Evolutionary conservation across 64 coral and sea anemone genomes (phyloP), one percentile per base, ranked within the genome.

Genomic region (Astreopora myriophthalma): DNA sequence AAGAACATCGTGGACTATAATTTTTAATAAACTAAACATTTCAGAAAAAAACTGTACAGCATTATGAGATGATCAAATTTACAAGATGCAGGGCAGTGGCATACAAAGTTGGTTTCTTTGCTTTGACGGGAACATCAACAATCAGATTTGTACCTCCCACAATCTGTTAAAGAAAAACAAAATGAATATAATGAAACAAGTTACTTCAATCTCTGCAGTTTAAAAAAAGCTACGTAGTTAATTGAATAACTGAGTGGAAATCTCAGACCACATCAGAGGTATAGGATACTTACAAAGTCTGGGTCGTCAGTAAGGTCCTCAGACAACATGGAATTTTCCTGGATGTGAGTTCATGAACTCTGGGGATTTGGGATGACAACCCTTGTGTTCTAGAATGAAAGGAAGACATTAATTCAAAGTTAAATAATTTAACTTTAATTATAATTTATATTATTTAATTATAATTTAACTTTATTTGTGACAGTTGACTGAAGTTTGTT

Each of bases 81-180:
- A 13, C 14, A 1, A 52, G 14, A 13, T 52, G 8, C 24, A 86
- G 74, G 31, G 81, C 68, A 22, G 91, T 87, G 8, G 72, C 91
- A 93, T 93, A 87, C 26, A 87, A 38, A 29, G 22, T 93, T 31
- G 81, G 51, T 78, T 87, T 93, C 25, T 85, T 92, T 16, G 58
- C 69, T 76, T 93, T 93, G 6, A 32, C 26, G 32, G 3, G 6
- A 13, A 93, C 84, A 38, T 88, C 58, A 6, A 33, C 12, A 16
- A 93, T 32, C n/a, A 91, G 40, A 65, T 93, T 93, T 14, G 49
- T 55, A 55, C 49, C 12, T 3, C 49, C 49, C 49, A 55, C 49
- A 55, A 17, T 55, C 49, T 55, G 10, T 55, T 44, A 55, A 55
- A 55, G 49, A 55, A 55, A 55, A 55, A 55, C 3, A 55, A 55